phyloP scores from a whole-genome alignment of 2,797 vertebrate species.

The Thunnus albacares region DNA sequence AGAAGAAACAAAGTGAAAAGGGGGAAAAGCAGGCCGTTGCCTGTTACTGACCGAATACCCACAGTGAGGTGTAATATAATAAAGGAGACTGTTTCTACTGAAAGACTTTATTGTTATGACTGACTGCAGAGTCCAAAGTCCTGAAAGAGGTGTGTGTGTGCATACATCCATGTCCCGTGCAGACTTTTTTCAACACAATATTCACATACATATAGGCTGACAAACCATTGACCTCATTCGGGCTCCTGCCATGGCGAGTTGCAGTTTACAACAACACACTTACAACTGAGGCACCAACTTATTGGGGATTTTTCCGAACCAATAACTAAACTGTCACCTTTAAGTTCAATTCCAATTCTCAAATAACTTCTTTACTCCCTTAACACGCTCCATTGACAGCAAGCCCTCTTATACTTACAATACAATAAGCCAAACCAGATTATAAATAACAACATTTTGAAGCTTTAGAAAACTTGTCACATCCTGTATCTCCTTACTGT shows the following conservation, averaged over 20 bases:
- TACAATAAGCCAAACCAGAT: neutral
- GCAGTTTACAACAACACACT: slow-evolving; percentile 43
- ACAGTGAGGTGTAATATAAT: slow-evolving; percentile 71
- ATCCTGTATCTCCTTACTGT: slow-evolving; percentile 6
- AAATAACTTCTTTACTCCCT: slow-evolving; percentile 11
- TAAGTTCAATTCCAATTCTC: slow-evolving; percentile 25
- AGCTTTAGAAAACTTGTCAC: slow-evolving; percentile 1
- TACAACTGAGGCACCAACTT: slow-evolving; percentile 17
- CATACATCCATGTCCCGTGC: slow-evolving; percentile 12
- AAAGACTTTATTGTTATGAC: slow-evolving; percentile 73
- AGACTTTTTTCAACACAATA: slow-evolving; percentile 30
- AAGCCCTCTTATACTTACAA: neutral
- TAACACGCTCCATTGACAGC: neutral
- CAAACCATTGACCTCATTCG: slow-evolving; percentile 58
- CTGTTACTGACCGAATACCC: slow-evolving; percentile 36
- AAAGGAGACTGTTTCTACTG: slow-evolving; percentile 66
- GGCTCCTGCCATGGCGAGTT: slow-evolving; percentile 32
- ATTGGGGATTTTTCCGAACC: slow-evolving; percentile 51
- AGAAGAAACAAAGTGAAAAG: slow-evolving; percentile 36
- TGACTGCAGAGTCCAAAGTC: slow-evolving; percentile 61
- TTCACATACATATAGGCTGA: slow-evolving; percentile 42
- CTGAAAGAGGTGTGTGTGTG: slow-evolving; percentile 61
- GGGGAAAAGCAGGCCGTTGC: slow-evolving; percentile 41
- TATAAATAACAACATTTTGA: slow-evolving; percentile 6
- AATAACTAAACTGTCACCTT: slow-evolving; percentile 48